Base-by-base conservation (phyloP, 2,797 vertebrate species). In the Neosilurus hyrtlii region DNA sequence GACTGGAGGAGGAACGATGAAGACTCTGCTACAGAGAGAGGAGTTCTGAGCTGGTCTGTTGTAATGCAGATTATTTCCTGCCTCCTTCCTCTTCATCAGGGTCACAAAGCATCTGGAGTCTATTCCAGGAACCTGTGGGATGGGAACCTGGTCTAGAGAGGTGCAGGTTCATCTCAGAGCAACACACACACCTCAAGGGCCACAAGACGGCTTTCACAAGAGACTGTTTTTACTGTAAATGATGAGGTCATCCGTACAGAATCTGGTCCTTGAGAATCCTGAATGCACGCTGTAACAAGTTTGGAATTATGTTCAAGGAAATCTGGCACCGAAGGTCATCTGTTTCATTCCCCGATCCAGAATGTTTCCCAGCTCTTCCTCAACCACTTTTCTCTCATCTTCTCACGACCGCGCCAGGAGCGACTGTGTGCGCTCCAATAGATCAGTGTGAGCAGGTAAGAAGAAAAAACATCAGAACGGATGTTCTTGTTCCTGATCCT, bases 1-100 rank as follows among this genome's bases (percentile, higher is more conserved):
- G 61, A 76, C 70, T 22, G 30, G 51, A 78, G 56, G 65, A 83
- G 59, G 70, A n/a, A 63, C 68, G 22, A 71, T 4, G 14, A 7
- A 12, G n/a, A 26, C 59, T 61, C 56, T 61, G 59, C 22, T 12
- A 22, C 9, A 4, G 9, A 11, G 22, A 62, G 61, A 24, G n/a
- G 61, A 11, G 9, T 65, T 65, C 26, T 6, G 24, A 65, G 24
- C 24, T 6, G 10, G 26, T 30, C 30, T 65, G 26, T 67, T 67
- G 24, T 1, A 43, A 35, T 68, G 30, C 18, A 20, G 37, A 68
- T 16, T 9, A 4, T 37, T 67, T 37, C 26, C 18, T 9, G 10
- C 43, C 43, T 68, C 15, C 4, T 49, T 70, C 3, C 43, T 70
- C 37, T 70, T 22, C 26, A 35, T 70, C 10, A 43, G 18, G 35